These are phyloP conservation scores for Drosophila eugracilis DNA, from an alignment of 1,140 invertebrate genomes.

Conservation along the genomic window DNA sequence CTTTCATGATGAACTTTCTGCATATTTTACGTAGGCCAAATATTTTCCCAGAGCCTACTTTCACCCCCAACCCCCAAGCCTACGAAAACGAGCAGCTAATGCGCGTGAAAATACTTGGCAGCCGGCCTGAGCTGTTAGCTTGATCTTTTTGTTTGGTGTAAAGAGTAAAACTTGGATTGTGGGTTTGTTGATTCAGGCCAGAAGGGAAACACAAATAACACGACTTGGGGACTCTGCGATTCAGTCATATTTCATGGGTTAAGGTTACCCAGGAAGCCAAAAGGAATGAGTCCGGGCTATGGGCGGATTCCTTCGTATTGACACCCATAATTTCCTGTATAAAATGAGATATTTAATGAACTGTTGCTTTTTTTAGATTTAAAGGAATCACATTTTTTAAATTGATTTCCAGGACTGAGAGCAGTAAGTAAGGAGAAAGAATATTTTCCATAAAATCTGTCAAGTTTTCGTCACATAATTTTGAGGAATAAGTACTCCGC, in stretches of 20 bases:
- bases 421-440: no score
- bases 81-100: constrained; percentile 62
- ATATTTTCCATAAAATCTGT: no score
- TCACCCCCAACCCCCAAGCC: background rate
- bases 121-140: constrained; percentile 18
- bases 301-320: constrained; percentile 18
- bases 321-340: constrained; percentile 17
- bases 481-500: no score
- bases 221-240: constrained; percentile 2
- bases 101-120: constrained; percentile 52
- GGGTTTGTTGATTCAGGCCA: constrained; percentile 29
- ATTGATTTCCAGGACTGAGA: background rate
- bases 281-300: background rate
- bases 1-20: constrained; percentile 70
- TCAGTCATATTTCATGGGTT: constrained; percentile 24
- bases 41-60: constrained; percentile 35
- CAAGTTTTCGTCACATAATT: no score
- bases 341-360: constrained; percentile 20
- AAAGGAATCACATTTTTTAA: no score
- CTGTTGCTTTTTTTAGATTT: background rate
- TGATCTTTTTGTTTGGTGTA: constrained; percentile 50
- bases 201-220: constrained; percentile 25
- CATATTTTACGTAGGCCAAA: constrained; percentile 68
- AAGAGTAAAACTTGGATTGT: constrained; percentile 18
- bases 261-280: background rate